Base-by-base conservation (phyloP, 1,140 invertebrate species). In the Cephus cinctus region DNA sequence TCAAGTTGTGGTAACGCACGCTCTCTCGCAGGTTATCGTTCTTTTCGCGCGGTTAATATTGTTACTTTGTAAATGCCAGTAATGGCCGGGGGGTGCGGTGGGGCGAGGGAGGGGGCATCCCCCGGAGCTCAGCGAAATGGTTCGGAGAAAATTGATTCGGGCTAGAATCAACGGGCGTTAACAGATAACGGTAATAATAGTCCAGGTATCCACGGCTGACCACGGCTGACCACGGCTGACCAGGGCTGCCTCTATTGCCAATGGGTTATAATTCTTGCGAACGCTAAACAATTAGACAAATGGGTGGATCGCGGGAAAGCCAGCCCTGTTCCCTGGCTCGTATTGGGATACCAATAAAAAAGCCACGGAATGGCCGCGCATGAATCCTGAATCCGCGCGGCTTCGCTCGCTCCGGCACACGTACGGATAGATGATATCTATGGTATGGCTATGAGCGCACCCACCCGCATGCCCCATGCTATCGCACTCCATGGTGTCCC, bases 261-360 rank as follows among this genome's bases (percentile, higher is more conserved):
- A n/a, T n/a, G n/a, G n/a, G 25, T 27, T 27, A 27, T 27, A 27
- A 27, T 27, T 27, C 25, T 27, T n/a, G n/a, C 6, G 25, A 27
- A 27, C 25, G 25, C 36, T 47, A 51, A 59, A 56, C 47, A 58
- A 57, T 54, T 54, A 54, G 25, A 52, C 49, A 49, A 52, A 58
- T 35, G 43, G 40, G 16, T 47, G 35, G 14, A 18, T 27, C 25
- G 25, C 25, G 25, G 6, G n/a, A 6, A 6, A 8, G 6, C 25
- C 25, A n/a, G 25, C 25, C 6, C n/a, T n/a, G n/a, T n/a, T 18
- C 45, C 44, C 46, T 46, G 50, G 45, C 25, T 46, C 44, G 40
- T n/a, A n/a, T n/a, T n/a, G n/a, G n/a, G n/a, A n/a, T n/a, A n/a
- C n/a, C 48, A 48, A 57, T 54, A 50, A 57, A 54, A n/a, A 57